These are phyloP conservation scores for Agrotis exclamationis DNA, from an alignment of 2,888 invertebrate species.

Conservation along the genomic window DNA sequence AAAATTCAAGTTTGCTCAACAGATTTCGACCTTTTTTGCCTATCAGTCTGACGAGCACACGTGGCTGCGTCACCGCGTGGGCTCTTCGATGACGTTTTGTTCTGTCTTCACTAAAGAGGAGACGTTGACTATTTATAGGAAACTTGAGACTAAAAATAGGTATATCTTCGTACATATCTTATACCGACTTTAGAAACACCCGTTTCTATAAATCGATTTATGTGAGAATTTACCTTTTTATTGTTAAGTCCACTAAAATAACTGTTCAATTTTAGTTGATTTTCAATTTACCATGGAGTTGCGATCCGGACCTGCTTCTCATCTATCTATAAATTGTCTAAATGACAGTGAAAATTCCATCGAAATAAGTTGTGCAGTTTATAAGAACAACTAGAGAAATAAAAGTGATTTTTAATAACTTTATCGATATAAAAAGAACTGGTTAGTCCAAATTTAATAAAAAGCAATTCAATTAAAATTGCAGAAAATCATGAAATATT, in stretches of 20 bases:
- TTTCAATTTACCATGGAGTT: neutral
- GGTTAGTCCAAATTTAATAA: no score
- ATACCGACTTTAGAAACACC: neutral
- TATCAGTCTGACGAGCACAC: slow-evolving; percentile 17
- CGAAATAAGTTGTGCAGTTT: neutral
- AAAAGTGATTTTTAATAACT: no score
- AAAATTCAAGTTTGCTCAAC: no score
- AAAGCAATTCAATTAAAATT: no score
- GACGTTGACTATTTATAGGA: slow-evolving; percentile 27
- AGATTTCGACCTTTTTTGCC: no score
- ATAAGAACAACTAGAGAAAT: no score
- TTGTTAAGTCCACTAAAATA: no score
- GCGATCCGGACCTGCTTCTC: neutral
- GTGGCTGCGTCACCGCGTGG: slow-evolving; percentile 22
- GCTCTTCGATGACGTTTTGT: slow-evolving; percentile 22
- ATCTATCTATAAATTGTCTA: no score
- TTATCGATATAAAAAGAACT: no score
- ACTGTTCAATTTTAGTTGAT: no score
- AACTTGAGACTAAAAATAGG: slow-evolving; percentile 36
- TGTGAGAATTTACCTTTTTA: neutral
- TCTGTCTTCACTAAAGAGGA: slow-evolving; percentile 26
- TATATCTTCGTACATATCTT: neutral
- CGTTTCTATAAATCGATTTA: neutral
- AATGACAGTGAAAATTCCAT: neutral
- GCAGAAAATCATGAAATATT: no score